Evolutionary conservation across 2,797 vertebrate genomes (phyloP), one percentile per base, ranked within the genome.

Genomic region (Gadopsis marmoratus): DNA sequence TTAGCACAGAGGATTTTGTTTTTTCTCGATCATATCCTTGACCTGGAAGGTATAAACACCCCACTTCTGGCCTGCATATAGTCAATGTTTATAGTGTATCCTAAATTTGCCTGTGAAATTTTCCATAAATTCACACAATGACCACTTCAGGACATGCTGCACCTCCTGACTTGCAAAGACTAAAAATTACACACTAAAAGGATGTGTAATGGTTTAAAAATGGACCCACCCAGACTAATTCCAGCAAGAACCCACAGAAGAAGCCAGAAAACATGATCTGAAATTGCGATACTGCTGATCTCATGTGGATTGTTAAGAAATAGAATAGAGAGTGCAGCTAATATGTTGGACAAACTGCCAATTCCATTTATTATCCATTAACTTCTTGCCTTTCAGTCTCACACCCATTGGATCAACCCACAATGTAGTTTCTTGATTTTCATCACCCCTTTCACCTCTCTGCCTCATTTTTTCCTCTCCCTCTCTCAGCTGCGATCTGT

Each of bases 321-420:
- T n/a, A 21, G 41, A 68, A 69, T 21, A 47, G 3, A 56, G 35
- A 74, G 77, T 81, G 37, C 87, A 78, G 85, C 84, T 87, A 90
- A 48, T 3, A 2, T 12, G 47, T 45, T 45, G 33, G 31, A 80
- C 59, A 50, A 79, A 70, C 11, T 6, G 55, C 71, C 74, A 76
- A 70, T 73, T 60, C 29, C 84, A 65, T 59, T 45, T 50, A 26
- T 55, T 60, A 3, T 58, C 35, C 55, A 53, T 37, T 72, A 72
- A 81, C 21, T 8, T 35, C 12, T 31, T 21, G 23, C 65, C 79
- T 72, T 74, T 78, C 54, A 73, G 47, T 58, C 50, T 83, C 80
- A 82, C 75, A 55, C 66, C 60, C 74, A 39, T 51, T 82, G 71
- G 77, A 55, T 55, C 5, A 59, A 65, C 29, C 2, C 7, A 2